Evolutionary conservation across 2,888 invertebrate genomes (phyloP).

Genomic region (Oligia fasciuncula): DNA sequence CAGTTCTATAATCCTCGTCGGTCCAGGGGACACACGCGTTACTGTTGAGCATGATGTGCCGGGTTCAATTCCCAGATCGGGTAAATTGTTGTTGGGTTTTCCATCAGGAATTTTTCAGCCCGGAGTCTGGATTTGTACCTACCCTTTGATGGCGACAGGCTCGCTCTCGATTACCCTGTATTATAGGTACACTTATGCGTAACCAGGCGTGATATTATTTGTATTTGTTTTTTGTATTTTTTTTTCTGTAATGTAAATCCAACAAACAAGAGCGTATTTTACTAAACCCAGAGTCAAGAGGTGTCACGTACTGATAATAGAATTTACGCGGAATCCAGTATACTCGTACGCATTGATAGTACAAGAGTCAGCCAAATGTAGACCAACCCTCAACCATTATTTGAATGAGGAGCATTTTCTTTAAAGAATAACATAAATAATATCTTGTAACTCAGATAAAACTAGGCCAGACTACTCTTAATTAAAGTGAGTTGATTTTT

Average conservation of each 20-base stretch:
- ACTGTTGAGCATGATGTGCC: neutral
- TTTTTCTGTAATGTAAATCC: neutral
- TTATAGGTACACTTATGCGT: neutral
- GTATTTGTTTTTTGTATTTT: too few relatives aligned
- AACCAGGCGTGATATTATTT: neutral
- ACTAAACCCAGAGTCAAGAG: neutral
- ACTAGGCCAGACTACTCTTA: neutral
- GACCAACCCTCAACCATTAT: neutral
- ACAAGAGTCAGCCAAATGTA: neutral
- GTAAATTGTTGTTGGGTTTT: neutral
- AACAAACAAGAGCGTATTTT: neutral
- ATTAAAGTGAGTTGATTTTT: neutral
- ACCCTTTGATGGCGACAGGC: too few relatives aligned
- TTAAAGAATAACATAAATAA: neutral
- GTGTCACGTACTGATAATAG: neutral
- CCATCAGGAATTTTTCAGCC: neutral
- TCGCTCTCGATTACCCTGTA: too few relatives aligned
- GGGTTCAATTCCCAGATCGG: neutral
- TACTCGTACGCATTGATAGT: neutral
- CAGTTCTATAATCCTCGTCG: neutral
- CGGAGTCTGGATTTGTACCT: too few relatives aligned
- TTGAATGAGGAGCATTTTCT: neutral
- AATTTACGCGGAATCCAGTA: neutral
- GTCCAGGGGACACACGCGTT: neutral
- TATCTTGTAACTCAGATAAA: neutral